Conservation (phyloP, 2,113 vertebrate genomes). For the Barbus barbus region DNA sequence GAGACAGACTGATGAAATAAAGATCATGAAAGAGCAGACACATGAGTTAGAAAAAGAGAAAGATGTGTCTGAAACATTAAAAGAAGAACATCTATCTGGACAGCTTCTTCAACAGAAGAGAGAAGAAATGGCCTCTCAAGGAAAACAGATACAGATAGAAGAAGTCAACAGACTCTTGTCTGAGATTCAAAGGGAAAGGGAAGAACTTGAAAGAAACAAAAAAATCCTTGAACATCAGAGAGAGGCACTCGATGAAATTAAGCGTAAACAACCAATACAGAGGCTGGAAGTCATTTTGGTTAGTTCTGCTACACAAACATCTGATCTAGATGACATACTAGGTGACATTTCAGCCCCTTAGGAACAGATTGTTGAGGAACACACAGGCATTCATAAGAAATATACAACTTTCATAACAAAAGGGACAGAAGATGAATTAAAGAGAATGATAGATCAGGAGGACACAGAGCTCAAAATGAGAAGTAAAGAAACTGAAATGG, state of each 20-base stretch:
- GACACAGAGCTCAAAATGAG: neutral
- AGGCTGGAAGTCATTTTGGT: constrained; percentile 9
- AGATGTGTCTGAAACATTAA: neutral
- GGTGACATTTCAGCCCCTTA: neutral
- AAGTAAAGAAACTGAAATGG: no score
- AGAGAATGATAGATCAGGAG: neutral
- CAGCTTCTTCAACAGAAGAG: neutral
- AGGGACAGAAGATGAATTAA: neutral
- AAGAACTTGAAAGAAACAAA: neutral
- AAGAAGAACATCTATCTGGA: neutral
- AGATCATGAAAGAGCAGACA: neutral
- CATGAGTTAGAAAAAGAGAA: neutral
- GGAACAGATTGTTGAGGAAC: neutral
- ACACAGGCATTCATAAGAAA: constrained; percentile 20
- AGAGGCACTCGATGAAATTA: neutral
- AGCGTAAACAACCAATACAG: neutral
- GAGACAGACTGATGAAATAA: neutral
- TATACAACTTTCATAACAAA: neutral
- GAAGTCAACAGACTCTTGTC: neutral
- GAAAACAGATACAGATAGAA: neutral
- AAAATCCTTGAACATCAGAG: neutral
- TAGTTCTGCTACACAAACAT: constrained; percentile 19
- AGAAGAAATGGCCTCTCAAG: neutral
- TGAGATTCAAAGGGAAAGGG: constrained; percentile 36
- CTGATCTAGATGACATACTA: constrained; percentile 19